A percentile compares a stretch with the other conserved stretches of the same genome.
Conservation (phyloP, 2,797 vertebrate species). For the Eulemur mongoz region DNA sequence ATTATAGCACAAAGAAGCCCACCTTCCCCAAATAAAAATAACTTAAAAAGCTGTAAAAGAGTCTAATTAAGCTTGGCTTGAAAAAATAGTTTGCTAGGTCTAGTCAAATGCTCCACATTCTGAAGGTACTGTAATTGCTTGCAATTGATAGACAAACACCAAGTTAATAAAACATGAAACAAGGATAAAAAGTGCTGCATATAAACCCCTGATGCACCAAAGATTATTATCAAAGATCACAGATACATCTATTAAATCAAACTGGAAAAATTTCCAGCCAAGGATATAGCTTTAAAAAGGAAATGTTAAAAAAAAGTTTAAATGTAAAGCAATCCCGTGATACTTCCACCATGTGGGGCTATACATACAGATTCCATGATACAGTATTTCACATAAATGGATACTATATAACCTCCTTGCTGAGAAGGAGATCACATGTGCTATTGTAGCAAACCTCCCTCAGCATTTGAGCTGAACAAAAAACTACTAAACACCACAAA, state of each 20-base stretch:
- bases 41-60: constrained; percentile 81
- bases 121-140: constrained; percentile 77
- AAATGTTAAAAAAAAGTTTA: constrained; percentile 79
- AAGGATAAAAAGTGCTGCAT: constrained; percentile 89
- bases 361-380: constrained; percentile 86
- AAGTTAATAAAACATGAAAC: constrained; percentile 85
- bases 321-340: constrained; percentile 82
- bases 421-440: constrained; percentile 89
- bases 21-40: constrained; percentile 83
- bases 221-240: constrained; percentile 86
- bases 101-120: constrained; percentile 79
- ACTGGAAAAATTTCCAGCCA: constrained; percentile 84
- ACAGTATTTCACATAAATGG: constrained; percentile 89
- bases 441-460: constrained; percentile 92
- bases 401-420: constrained; percentile 90
- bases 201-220: constrained; percentile 90
- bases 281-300: constrained; percentile 81
- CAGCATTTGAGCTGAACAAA: constrained; percentile 89
- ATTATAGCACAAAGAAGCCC: constrained; percentile 85
- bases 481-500: constrained; percentile 87
- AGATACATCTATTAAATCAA: constrained; percentile 84
- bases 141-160: constrained; percentile 80
- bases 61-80: constrained; percentile 85
- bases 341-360: constrained; percentile 82
- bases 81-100: constrained; percentile 82